These are phyloP conservation scores for Rhopalosiphum maidis DNA, from an alignment of 1,140 invertebrate genomes.

Conservation along the genomic window DNA sequence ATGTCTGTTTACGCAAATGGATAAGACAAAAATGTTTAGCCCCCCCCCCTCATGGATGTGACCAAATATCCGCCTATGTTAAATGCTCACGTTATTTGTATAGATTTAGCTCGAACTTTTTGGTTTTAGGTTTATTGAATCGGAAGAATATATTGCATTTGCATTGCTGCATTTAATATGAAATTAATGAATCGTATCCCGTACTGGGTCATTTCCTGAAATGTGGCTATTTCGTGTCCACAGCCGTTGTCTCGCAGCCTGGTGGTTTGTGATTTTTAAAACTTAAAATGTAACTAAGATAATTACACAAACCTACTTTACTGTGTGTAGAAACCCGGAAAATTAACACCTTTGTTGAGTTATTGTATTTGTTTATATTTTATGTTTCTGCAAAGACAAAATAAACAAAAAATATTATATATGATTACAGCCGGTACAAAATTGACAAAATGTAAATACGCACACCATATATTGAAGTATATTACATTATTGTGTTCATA, in stretches of 20 bases:
- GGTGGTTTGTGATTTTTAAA: not conserved
- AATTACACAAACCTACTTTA: not conserved
- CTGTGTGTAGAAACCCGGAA: not conserved
- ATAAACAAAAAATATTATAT: too few species aligned
- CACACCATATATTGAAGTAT: not conserved
- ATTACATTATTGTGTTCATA: too few species aligned
- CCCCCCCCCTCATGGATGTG: too few species aligned
- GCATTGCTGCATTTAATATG: not conserved
- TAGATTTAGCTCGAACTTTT: not conserved
- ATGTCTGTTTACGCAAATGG: too few species aligned
- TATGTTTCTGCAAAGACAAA: not conserved
- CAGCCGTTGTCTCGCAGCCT: not conserved
- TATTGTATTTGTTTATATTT: not conserved
- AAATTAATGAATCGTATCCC: not conserved
- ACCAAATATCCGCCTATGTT: too few species aligned
- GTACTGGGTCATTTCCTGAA: not conserved
- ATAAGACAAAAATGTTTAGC: too few species aligned
- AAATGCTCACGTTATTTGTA: not conserved
- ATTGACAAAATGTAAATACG: not conserved
- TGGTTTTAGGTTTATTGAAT: not conserved
- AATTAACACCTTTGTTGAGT: not conserved
- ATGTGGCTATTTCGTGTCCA: not conserved
- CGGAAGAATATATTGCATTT: not conserved
- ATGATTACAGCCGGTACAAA: not conserved
- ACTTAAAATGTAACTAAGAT: not conserved